Conservation (phyloP, 2,113 vertebrate genomes). For the Neotragus moschatus region DNA sequence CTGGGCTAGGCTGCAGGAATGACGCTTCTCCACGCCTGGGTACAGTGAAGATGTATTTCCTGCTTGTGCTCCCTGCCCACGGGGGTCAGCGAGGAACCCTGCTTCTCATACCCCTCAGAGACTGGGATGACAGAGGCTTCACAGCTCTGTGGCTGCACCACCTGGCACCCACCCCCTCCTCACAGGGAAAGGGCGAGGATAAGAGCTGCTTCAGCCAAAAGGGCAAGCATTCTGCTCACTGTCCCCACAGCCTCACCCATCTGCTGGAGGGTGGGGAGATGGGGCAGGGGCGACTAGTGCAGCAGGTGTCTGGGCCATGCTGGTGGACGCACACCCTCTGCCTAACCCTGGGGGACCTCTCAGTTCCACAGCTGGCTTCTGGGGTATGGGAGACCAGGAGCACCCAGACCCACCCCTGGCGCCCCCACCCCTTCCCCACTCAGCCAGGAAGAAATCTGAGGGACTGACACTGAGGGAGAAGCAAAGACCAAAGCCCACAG, state of each 20-base stretch:
- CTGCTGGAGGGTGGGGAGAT: not conserved
- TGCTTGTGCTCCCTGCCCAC: not conserved
- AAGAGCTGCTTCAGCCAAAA: not conserved
- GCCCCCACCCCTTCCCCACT: rapidly evolving
- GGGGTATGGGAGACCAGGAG: not conserved
- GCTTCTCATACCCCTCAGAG: not conserved
- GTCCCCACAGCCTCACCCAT: not conserved
- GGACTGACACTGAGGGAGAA: not conserved
- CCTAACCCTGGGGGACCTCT: not conserved
- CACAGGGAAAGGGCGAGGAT: not conserved
- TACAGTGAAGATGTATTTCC: not conserved
- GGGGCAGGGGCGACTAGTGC: not conserved
- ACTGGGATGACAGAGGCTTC: not conserved
- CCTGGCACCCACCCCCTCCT: not conserved
- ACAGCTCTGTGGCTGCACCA: not conserved
- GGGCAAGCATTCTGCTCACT: not conserved
- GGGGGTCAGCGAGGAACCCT: not conserved
- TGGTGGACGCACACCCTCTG: not conserved
- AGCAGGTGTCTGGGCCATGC: rapidly evolving
- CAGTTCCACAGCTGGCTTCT: not conserved
- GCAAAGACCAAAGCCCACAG: not conserved
- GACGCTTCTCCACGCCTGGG: not conserved
- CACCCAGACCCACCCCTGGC: rapidly evolving
- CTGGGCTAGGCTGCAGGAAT: not conserved
- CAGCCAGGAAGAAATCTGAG: not conserved